These are phyloP conservation scores for Chaenodraco wilsoni DNA, from an alignment of 2,797 vertebrate genomes.

Conservation along the genomic window DNA sequence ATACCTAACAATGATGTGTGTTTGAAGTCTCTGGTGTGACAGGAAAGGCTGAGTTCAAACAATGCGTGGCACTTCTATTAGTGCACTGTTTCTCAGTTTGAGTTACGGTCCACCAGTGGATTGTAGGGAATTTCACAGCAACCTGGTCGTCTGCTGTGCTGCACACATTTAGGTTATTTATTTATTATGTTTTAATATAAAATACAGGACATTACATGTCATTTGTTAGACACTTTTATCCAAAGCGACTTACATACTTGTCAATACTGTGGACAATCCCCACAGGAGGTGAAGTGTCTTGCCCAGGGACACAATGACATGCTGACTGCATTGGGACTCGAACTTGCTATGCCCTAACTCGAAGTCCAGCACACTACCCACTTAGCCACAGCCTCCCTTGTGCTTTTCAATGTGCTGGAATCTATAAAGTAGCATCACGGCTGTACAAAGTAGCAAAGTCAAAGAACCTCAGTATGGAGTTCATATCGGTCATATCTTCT, in stretches of 20 bases:
- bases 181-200: not conserved
- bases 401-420: not conserved
- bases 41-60: constrained; percentile 27
- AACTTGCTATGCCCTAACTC: too few relatives aligned
- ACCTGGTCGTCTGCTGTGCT: not conserved
- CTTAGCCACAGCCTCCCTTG: too few relatives aligned
- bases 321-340: too few relatives aligned
- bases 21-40: constrained; percentile 39
- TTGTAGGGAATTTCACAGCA: constrained; percentile 7
- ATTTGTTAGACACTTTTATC: too few relatives aligned
- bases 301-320: too few relatives aligned
- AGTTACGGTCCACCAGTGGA: constrained; percentile 10
- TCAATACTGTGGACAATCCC: too few relatives aligned
- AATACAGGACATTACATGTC: not conserved
- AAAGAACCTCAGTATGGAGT: not conserved
- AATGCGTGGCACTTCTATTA: not conserved
- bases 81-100: not conserved
- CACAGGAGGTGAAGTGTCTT: too few relatives aligned
- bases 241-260: too few relatives aligned
- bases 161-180: not conserved
- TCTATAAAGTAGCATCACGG: constrained; percentile 14
- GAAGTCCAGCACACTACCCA: too few relatives aligned
- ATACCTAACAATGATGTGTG: constrained; percentile 41
- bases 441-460: not conserved
- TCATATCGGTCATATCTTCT: not conserved